These are phyloP conservation scores for Pseudolycoriella hygida DNA, from an alignment of 2,888 invertebrate genomes.

Conservation along the genomic window DNA sequence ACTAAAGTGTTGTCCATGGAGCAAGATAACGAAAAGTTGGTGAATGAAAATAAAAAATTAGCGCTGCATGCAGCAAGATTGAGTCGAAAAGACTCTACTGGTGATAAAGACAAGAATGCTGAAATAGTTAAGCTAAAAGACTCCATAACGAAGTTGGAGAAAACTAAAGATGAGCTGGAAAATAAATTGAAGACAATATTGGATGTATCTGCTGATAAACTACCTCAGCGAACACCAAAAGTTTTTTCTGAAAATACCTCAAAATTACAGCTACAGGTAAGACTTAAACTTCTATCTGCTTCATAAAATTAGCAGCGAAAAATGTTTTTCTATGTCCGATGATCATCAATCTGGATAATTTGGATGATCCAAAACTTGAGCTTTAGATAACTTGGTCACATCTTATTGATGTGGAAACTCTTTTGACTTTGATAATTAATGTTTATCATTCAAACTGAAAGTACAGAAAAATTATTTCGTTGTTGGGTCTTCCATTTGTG, in stretches of 20 bases:
- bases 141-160: conserved; percentile 35
- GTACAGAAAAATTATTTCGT: no score
- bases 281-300: no score
- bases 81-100: conserved; percentile 21
- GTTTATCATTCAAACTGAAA: no score
- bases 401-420: no score
- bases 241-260: conserved; percentile 54
- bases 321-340: no score
- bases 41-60: conserved; percentile 53
- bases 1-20: conserved; percentile 50
- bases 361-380: no score
- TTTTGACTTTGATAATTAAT: no score
- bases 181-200: conserved; percentile 45
- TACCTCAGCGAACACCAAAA: conserved; percentile 52
- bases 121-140: conserved; percentile 39
- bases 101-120: conserved; percentile 24
- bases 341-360: no score
- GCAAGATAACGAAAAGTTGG: conserved; percentile 56
- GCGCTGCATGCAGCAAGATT: conserved; percentile 34
- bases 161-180: conserved; percentile 46
- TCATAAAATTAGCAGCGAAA: no score
- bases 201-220: conserved; percentile 43
- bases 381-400: no score
- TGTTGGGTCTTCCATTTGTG: no score
- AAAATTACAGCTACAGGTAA: conserved; percentile 47